A percentile compares a stretch with the other conserved stretches of the same genome.
Conservation (phyloP, 2,113 vertebrate genomes). For the Xerus inauris region DNA sequence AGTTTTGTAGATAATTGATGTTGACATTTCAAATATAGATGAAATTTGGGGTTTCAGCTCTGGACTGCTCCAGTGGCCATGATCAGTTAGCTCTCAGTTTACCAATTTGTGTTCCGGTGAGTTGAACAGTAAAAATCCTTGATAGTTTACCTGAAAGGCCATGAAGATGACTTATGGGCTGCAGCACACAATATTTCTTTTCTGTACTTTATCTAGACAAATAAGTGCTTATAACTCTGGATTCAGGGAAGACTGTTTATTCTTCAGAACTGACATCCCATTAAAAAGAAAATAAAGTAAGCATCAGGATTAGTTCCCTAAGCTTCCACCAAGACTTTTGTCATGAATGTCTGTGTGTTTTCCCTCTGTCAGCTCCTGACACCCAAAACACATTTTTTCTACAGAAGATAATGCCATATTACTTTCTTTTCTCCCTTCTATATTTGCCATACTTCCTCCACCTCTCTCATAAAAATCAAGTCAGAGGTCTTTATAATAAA, state of each 20-base stretch:
- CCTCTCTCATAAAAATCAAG: conserved; percentile 51
- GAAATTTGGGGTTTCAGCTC: conserved; percentile 14
- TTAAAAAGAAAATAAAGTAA: conserved; percentile 88
- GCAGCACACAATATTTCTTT: conserved; percentile 84
- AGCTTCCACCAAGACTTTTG: conserved; percentile 84
- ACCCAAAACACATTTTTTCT: conserved; percentile 77
- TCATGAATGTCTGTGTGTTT: conserved; percentile 75
- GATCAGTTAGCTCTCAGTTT: conserved; percentile 61
- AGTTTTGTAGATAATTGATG: background rate
- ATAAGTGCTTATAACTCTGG: conserved; percentile 85
- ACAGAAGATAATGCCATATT: conserved; percentile 61
- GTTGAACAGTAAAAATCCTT: conserved; percentile 73
- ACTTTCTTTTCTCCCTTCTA: background rate
- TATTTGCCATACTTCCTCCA: background rate
- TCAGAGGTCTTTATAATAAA: conserved; percentile 62
- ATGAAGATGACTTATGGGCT: conserved; percentile 84
- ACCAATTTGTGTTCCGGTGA: conserved; percentile 64
- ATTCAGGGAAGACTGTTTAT: conserved; percentile 86
- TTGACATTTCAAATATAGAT: conserved; percentile 56
- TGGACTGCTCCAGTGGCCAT: background rate
- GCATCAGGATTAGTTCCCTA: conserved; percentile 83
- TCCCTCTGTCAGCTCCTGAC: conserved; percentile 73
- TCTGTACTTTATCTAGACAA: conserved; percentile 86
- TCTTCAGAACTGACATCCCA: conserved; percentile 86
- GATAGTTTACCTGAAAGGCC: conserved; percentile 82